Base-by-base conservation (phyloP, 2,113 vertebrate genomes). In the Neoarius graeffei region DNA sequence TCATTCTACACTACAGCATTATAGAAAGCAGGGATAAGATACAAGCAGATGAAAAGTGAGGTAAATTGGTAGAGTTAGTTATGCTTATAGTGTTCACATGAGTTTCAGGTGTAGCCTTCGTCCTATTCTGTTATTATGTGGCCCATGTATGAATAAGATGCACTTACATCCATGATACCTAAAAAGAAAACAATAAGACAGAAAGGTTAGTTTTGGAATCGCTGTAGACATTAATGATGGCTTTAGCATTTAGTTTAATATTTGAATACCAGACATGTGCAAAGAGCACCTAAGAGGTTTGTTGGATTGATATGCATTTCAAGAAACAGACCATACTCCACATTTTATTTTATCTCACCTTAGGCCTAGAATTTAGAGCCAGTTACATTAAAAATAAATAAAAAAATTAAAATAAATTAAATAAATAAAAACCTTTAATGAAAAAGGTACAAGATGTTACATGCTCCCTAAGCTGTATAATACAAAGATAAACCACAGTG, bases 131-230 rank as follows among this genome's bases (percentile, higher is more conserved):
- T 56, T 30, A 71, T 84, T 17, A 30, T 56, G 71, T 50, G n/a
- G 56, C 57, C 14, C 60, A 59, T 87, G 2, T 25, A 89, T 83
- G 74, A 86, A 74, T 30, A 82, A 81, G 27, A n/a, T 42, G 48
- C 86, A 92, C 90, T 92, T 88, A 92, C 90, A 85, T 91, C 69
- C 91, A 92, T 92, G 62, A 74, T 90, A 84, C 52, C 91, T 92
- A 81, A 56, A 81, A 89, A 76, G 5, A 48, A 81, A 50, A 27
- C 8, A 74, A 42, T 1, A 86, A 59, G 73, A 81, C 30, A 88
- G 7, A 81, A 69, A 30, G 23, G 1, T 57, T 5, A 48, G 3
- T 52, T 42, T 81, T 35, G 13, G 48, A 89, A 64, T 76, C 5
- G 3, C 50, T 67, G 5, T 83, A 1, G 10, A 30, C 54, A 67